Evolutionary conservation across 2,888 invertebrate genomes (phyloP).

Genomic region (Eupithecia centaureata): DNA sequence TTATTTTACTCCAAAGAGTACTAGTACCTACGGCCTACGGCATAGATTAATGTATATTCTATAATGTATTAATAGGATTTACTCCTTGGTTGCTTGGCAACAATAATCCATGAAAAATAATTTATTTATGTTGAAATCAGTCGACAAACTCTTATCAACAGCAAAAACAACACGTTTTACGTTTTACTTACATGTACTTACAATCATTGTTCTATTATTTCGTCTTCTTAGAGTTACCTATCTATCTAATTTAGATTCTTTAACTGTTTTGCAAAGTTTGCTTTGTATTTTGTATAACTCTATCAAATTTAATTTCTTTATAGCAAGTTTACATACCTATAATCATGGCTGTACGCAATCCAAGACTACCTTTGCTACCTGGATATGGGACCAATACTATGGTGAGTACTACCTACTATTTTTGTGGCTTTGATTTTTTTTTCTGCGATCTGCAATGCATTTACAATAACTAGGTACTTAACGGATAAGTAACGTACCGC

Average conservation of each 20-base stretch:
- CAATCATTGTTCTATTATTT: neutral
- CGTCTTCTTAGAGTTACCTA: neutral
- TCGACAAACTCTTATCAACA: too few relatives aligned
- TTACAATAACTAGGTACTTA: too few relatives aligned
- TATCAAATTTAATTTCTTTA: neutral
- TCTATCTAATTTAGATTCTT: neutral
- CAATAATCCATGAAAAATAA: neutral
- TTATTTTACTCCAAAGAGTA: too few relatives aligned
- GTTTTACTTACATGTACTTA: too few relatives aligned
- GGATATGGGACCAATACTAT: constrained; percentile 87
- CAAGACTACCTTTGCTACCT: constrained; percentile 89
- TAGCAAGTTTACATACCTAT: too few relatives aligned
- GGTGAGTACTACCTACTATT: constrained; percentile 84
- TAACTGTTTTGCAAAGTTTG: neutral
- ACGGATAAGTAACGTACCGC: too few relatives aligned
- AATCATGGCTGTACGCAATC: constrained; percentile 81
- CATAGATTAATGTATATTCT: too few relatives aligned
- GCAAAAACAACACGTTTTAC: too few relatives aligned
- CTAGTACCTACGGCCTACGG: too few relatives aligned
- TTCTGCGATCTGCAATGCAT: too few relatives aligned
- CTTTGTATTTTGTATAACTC: neutral
- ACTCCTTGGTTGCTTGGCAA: neutral
- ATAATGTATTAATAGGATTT: too few relatives aligned
- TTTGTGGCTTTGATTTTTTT: too few relatives aligned
- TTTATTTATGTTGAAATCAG: neutral